Base-by-base conservation (phyloP, 2,113 vertebrate species). In the Actinemys pallida region DNA sequence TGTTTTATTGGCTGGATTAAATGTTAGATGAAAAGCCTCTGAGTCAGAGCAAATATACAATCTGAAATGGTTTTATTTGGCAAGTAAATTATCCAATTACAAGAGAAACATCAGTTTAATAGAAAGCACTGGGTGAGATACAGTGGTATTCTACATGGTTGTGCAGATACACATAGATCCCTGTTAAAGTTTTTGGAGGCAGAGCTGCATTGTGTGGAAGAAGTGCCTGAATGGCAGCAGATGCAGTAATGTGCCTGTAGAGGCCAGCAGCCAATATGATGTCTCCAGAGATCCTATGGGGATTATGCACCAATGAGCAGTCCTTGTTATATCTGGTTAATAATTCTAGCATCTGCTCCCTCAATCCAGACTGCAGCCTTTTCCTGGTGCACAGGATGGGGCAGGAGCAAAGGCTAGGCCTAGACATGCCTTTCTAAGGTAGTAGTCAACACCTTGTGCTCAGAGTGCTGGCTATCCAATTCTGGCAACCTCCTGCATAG, bases 21-120 rank as follows among this genome's bases (percentile, higher is more conserved):
- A 95, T 45, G 42, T 86, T 89, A 92, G 88, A 80, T 72, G 69
- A 86, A 96, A 95, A 92, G 4, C 0, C 1, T 25, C 10, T 56
- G 84, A 93, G 94, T 42, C 52, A 94, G 25, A 92, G 72, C 29
- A 87, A 97, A 88, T 53, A 39, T 56, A 79, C 75, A 95, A 53
- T 57, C 56, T 78, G 78, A 90, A 6, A 31, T 39, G 19, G 86
- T 88, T 93, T 94, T 53, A 35, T 88, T 84, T 84, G 45, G 52
- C 84, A 90, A 86, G 49, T 84, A 42, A 90, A 95, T 84, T 31
- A 72, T 69, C 65, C 31, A 8, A 69, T 29, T 25, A 14, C 22
- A 75, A 75, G 84, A 57, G 42, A 76, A 42, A 83, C 87, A 93
- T 93, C 93, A 13, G 42, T 42, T 87, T 8, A 11, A 88, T 75